Conservation (phyloP, 1,140 invertebrate species). For the Drosophila bifasciata region DNA sequence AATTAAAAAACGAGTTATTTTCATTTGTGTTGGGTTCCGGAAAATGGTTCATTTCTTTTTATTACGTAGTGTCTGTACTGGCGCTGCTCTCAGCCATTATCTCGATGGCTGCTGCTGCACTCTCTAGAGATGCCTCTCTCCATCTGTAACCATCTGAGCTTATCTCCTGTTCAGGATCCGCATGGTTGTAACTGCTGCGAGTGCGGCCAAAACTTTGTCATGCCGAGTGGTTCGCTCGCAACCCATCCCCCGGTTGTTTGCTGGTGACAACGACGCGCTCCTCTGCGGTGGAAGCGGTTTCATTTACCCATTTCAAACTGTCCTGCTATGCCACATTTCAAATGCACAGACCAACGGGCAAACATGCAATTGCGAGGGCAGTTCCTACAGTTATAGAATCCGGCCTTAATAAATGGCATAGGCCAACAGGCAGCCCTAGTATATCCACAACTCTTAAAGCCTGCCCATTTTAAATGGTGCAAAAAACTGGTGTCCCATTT, state of each 20-base stretch:
- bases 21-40: conserved; percentile 17
- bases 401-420: not conserved
- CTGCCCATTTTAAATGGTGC: conserved; percentile 6
- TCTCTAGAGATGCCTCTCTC: not conserved
- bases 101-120: conserved; percentile 29
- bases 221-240: conserved; percentile 5
- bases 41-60: conserved; percentile 11
- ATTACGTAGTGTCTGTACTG: conserved; percentile 1
- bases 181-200: conserved; percentile 34
- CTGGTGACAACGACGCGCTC: conserved; percentile 27
- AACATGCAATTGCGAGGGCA: conserved; percentile 4
- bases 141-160: conserved; percentile 4
- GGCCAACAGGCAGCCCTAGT: no score
- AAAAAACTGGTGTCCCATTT: conserved; percentile 34
- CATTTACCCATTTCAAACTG: conserved; percentile 25
- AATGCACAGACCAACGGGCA: conserved; percentile 22
- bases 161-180: conserved; percentile 56
- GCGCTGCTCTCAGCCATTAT: not conserved
- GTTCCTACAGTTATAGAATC: not conserved
- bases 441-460: not conserved
- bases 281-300: conserved; percentile 17
- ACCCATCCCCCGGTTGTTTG: conserved; percentile 12
- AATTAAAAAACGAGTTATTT: conserved; percentile 43
- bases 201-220: conserved; percentile 34
- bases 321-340: conserved; percentile 29